Evolutionary conservation across 2,888 invertebrate genomes (phyloP), one percentile per base, ranked within the genome.

Genomic region (Apamea sordens): DNA sequence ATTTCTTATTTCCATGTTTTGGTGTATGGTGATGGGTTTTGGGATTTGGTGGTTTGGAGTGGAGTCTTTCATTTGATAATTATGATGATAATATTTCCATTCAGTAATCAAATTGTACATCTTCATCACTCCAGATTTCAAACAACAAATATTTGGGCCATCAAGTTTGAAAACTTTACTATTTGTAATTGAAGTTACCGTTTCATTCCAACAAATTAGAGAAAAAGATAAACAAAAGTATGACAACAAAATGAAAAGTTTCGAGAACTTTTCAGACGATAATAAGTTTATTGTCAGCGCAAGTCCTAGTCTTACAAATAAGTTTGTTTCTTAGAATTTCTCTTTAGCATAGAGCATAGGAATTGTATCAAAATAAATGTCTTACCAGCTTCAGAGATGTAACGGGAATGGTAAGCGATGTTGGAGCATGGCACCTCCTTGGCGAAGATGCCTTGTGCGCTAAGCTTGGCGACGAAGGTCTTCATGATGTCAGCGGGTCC

Each of bases 371-470:
- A 59, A 44, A 44, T 21, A 2, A 53, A n/a, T 61, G 5, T 63
- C 92, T 93, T 85, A 95, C 97, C 98, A 85, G 98, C 98, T 64
- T 97, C 97, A 6, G 97, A 96, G 90, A 99, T 98, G 89, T 98
- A 98, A 76, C 97, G 97, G 80, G 99, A 99, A 92, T 99, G 99
- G 91, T 99, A 99, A 0, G 99, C 98, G 88, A 99, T 98, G 91
- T 99, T 98, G 74, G 98, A 98, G 90, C 98, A 98, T 44, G 98
- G 98, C 0, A 99, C 99, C 90, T 98, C 98, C 84, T 98, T 98
- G 0, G 98, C 98, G 91, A 99, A 99, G 69, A 98, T 97, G 0
- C 98, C 98, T 88, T 98, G 97, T 0, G 97, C 97, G 82, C 98
- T 97, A 44, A 99, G 93, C 83, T 98, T 95, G 1, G 96, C 97